phyloP scores from a whole-genome alignment of 2,113 vertebrate genomes.

The Emydocephalus ijimae region DNA sequence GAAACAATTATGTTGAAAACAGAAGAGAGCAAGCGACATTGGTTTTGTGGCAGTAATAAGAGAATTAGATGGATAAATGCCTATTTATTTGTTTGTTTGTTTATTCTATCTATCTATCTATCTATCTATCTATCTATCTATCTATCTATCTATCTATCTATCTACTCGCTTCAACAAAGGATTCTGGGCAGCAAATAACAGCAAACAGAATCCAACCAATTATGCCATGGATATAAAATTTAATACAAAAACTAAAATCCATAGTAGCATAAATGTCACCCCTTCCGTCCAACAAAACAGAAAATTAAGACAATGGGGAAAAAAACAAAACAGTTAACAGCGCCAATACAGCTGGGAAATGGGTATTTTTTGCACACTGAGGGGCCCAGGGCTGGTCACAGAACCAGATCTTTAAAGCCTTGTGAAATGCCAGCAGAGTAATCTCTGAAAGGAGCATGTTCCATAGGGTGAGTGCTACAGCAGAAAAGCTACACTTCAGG shows the following conservation, averaged over 20 bases:
- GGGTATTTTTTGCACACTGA: background rate
- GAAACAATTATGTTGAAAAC: slow-evolving; percentile 17
- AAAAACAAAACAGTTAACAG: background rate
- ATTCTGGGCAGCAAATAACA: no score
- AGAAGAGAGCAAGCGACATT: slow-evolving; percentile 8
- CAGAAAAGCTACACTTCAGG: background rate
- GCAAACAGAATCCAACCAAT: background rate
- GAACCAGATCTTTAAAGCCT: background rate
- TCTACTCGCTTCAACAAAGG: background rate
- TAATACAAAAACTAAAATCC: background rate
- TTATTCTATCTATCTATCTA: no score
- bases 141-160: no score
- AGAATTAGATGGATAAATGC: background rate
- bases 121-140: no score
- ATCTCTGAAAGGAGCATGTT: background rate
- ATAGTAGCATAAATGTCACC: background rate
- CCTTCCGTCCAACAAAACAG: background rate
- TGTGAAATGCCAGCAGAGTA: background rate
- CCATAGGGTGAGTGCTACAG: background rate
- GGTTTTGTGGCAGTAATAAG: slow-evolving; percentile 13
- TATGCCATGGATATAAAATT: background rate
- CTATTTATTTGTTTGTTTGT: background rate
- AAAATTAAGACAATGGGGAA: background rate
- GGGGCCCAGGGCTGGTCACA: background rate
- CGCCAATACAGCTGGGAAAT: background rate